Percentiles rank a stretch among this genome's conserved stretches.
These are phyloP conservation scores for Rutpela maculata DNA, from an alignment of 2,888 invertebrate genomes.

Conservation along the genomic window DNA sequence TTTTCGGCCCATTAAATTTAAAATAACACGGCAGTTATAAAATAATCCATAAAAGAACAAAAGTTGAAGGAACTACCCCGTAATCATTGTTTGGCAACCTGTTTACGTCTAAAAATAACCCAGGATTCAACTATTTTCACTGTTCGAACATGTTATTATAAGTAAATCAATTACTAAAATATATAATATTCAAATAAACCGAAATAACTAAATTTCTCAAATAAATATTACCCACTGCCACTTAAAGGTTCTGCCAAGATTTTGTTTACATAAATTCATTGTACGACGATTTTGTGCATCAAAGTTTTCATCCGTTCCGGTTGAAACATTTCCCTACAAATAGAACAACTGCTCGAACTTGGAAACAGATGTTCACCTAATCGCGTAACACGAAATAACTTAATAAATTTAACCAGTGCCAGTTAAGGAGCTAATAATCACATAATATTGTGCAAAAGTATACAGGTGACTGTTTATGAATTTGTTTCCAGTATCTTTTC, in stretches of 20 bases:
- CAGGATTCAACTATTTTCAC: background rate
- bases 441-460: too few species aligned
- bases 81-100: background rate
- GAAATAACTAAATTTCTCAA: conserved; percentile 19
- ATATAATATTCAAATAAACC: conserved; percentile 13
- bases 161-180: background rate
- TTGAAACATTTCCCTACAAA: background rate
- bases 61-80: background rate
- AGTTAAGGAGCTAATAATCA: too few species aligned
- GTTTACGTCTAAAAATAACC: background rate
- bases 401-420: too few species aligned
- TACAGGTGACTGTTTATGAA: too few species aligned
- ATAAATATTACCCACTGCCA: conserved; percentile 18
- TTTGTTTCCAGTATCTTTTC: too few species aligned
- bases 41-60: conserved; percentile 1
- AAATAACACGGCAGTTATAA: background rate
- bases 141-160: background rate
- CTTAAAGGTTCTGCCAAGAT: conserved; percentile 11
- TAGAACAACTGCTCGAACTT: background rate
- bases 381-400: too few species aligned
- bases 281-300: background rate
- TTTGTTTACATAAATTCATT: background rate
- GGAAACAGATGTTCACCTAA: background rate
- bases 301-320: background rate
- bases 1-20: background rate